phyloP scores from a whole-genome alignment of 2,113 vertebrate genomes.

The Clarias batrachus region DNA sequence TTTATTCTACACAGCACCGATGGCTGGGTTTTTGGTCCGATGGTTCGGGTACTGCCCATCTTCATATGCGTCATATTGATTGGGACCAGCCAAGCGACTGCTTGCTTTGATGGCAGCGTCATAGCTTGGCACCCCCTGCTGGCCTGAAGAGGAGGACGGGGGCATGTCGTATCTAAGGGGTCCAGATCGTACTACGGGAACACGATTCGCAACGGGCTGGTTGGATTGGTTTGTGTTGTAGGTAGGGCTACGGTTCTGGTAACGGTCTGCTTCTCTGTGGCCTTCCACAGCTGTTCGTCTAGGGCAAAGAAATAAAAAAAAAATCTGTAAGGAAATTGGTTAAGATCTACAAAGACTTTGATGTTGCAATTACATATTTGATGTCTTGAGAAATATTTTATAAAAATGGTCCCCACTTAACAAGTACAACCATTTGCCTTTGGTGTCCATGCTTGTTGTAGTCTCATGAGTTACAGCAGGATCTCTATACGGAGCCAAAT shows the following conservation, averaged over 20 bases:
- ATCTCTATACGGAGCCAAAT: not conserved
- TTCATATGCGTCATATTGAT: conserved; percentile 62
- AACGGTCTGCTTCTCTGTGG: conserved; percentile 48
- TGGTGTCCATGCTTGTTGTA: not conserved
- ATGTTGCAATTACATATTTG: too few relatives aligned
- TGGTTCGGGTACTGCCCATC: conserved; percentile 76
- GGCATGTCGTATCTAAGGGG: conserved; percentile 82
- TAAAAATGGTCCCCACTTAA: not conserved
- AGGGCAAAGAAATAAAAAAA: conserved; percentile 39
- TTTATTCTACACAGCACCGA: conserved; percentile 79
- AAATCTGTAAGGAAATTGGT: not conserved
- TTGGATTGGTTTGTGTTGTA: conserved; percentile 62
- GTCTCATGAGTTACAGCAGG: not conserved
- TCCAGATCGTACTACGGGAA: conserved; percentile 48
- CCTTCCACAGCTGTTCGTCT: conserved; percentile 64
- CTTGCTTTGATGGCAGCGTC: conserved; percentile 54
- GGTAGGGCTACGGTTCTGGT: conserved; percentile 50
- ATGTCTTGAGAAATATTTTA: not conserved
- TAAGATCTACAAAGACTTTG: not conserved
- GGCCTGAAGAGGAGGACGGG: conserved; percentile 68
- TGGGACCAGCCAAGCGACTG: conserved; percentile 71
- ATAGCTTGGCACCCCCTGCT: conserved; percentile 69
- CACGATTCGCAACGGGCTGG: conserved; percentile 58
- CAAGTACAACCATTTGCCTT: not conserved
- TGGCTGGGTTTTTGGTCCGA: conserved; percentile 84